A percentile compares a stretch with the other conserved stretches of the same genome.
Evolutionary conservation across 2,113 vertebrate genomes (phyloP).

Genomic region (Cichladusa arquata): DNA sequence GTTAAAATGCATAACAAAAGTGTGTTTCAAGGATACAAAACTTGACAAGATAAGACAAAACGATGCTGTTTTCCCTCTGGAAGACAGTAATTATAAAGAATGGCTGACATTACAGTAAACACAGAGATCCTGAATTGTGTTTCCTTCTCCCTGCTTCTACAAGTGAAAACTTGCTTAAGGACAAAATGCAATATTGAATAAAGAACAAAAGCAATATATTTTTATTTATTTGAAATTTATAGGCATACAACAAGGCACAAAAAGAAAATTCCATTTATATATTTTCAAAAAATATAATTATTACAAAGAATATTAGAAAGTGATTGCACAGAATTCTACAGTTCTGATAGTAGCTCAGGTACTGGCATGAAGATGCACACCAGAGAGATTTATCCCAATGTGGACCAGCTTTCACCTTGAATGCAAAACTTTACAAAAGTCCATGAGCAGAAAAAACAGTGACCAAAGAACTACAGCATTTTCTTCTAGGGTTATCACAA

Average conservation of each 20-base stretch:
- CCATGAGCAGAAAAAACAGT: not conserved
- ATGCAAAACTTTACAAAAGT: not conserved
- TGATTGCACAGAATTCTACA: not conserved
- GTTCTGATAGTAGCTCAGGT: not conserved
- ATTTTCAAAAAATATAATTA: not conserved
- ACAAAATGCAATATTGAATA: not conserved
- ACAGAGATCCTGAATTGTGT: not conserved
- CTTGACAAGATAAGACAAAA: not conserved
- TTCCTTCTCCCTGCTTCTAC: not conserved
- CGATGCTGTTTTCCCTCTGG: not conserved
- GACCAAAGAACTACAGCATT: not conserved
- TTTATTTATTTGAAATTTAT: not conserved
- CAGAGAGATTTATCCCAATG: not conserved
- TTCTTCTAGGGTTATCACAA: not conserved
- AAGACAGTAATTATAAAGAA: not conserved
- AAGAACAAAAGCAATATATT: not conserved
- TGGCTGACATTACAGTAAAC: not conserved
- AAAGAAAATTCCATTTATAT: not conserved
- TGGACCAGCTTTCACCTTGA: not conserved
- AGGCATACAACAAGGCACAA: not conserved
- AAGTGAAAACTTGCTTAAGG: not conserved
- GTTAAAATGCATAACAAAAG: not conserved
- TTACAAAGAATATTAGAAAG: not conserved
- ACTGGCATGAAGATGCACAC: not conserved
- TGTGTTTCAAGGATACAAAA: not conserved